Conservation (phyloP, 2,797 vertebrate species). For the Sebastiscus albofasciatus region DNA sequence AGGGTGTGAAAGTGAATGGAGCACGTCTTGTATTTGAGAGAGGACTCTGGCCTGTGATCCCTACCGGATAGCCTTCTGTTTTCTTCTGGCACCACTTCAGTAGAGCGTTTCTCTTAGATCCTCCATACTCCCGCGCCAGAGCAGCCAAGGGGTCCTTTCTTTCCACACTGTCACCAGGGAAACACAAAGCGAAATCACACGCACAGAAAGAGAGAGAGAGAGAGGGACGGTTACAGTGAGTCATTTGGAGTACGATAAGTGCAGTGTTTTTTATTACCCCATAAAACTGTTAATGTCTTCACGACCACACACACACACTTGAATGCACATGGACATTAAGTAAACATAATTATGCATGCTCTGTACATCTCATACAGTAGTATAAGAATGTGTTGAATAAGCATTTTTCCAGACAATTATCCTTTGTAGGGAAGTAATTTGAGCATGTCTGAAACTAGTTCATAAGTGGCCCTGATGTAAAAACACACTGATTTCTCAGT, state of each 20-base stretch:
- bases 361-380: neutral
- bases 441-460: neutral
- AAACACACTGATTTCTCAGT: neutral
- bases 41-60: constrained; percentile 69
- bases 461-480: neutral
- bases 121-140: constrained; percentile 94
- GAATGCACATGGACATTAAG: neutral
- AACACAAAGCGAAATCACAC: constrained; percentile 54
- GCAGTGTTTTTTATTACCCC: neutral
- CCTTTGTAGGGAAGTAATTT: neutral
- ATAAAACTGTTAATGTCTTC: neutral
- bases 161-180: constrained; percentile 90
- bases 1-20: constrained; percentile 45
- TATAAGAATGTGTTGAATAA: neutral
- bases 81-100: constrained; percentile 99
- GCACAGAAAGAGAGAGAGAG: constrained; percentile 9
- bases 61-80: constrained; percentile 96
- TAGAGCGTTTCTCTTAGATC: constrained; percentile 96
- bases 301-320: neutral
- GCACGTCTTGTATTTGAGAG: constrained; percentile 40
- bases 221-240: neutral
- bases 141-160: constrained; percentile 96
- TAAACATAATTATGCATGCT: neutral
- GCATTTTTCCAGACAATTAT: neutral
- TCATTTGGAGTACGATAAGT: constrained; percentile 12